Evolutionary conservation across 1,140 invertebrate genomes (phyloP).

Genomic region (Subanguina moxae): DNA sequence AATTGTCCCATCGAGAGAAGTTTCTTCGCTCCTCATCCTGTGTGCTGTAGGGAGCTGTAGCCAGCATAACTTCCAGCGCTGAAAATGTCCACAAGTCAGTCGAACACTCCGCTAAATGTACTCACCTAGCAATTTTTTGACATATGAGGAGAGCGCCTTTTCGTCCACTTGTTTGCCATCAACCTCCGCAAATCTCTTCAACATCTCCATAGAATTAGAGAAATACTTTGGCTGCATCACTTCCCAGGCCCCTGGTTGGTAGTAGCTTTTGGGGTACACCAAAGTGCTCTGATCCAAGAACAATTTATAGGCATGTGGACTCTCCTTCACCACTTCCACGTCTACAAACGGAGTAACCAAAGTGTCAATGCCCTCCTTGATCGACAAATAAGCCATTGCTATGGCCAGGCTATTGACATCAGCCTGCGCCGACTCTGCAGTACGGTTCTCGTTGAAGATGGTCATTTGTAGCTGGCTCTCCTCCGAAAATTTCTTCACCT

Average conservation of each 20-base stretch:
- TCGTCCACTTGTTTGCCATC: not conserved
- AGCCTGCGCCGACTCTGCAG: not conserved
- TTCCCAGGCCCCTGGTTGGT: slow-evolving; percentile 15
- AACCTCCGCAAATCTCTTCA: slow-evolving; percentile 1
- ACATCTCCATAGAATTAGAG: not conserved
- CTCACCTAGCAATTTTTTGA: not conserved
- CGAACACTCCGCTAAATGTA: too few relatives aligned
- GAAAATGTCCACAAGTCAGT: too few relatives aligned
- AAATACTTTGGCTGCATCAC: slow-evolving; percentile 6
- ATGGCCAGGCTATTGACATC: slow-evolving; percentile 2
- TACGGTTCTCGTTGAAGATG: not conserved
- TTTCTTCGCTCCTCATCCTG: not conserved
- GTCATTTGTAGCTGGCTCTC: not conserved
- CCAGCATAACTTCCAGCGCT: not conserved
- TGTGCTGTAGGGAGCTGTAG: not conserved
- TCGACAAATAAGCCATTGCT: slow-evolving; percentile 11
- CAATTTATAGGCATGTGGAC: slow-evolving; percentile 4
- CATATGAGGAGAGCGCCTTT: not conserved
- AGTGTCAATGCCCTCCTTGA: slow-evolving; percentile 17
- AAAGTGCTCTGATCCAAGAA: slow-evolving; percentile 15
- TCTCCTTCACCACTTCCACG: not conserved
- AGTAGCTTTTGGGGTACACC: slow-evolving; percentile 3
- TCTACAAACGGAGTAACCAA: slow-evolving; percentile 15
- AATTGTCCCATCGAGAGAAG: not conserved
- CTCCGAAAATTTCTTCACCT: slow-evolving; percentile 1